Evolutionary conservation across 2,888 invertebrate species (phyloP), one percentile per base, ranked within the genome.

Genomic region (Drosophila heteroneura): DNA sequence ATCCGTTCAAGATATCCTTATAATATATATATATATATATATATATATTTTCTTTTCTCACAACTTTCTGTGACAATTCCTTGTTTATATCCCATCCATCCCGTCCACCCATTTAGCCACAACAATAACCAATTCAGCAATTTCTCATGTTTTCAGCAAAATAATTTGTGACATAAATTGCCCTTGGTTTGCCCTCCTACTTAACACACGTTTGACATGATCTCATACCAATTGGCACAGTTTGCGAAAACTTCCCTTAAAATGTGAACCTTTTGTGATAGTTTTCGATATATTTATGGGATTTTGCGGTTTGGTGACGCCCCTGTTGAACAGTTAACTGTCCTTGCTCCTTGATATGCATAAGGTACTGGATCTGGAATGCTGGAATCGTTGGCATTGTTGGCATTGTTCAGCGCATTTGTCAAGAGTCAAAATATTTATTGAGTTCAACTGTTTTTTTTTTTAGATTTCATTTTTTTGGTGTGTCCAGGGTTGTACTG

Each of bases 351-450:
- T 64, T 63, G 54, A 53, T 61, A 35, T 59, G 33, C 58, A 54
- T 56, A 56, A 47, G 74, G 59, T 60, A 33, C 56, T 72, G 60
- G 10, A 35, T 7, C 30, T 22, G 61, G 37, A 39, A 61, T 61
- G 61, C 30, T 22, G 37, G 30, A 60, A 56, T 73, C 62, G 57
- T 60, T 61, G 51, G 49, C 58, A 77, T 76, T 77, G 72, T 76
- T 77, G 56, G 77, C 64, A 76, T 77, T 80, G 75, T 82, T 79
- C 74, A 32, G 71, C 66, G 83, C 79, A 82, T 89, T 85, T 89
- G 90, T 91, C 91, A 89, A 82, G 70, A 88, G 88, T 89, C 89
- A 88, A 91, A 91, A 91, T 90, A 91, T 91, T 90, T 91, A 91
- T 90, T 89, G 88, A 91, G 90, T 88, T 90, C 91, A 90, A 86